phyloP scores from a whole-genome alignment of 2,113 vertebrate genomes.

The Bos taurus region DNA sequence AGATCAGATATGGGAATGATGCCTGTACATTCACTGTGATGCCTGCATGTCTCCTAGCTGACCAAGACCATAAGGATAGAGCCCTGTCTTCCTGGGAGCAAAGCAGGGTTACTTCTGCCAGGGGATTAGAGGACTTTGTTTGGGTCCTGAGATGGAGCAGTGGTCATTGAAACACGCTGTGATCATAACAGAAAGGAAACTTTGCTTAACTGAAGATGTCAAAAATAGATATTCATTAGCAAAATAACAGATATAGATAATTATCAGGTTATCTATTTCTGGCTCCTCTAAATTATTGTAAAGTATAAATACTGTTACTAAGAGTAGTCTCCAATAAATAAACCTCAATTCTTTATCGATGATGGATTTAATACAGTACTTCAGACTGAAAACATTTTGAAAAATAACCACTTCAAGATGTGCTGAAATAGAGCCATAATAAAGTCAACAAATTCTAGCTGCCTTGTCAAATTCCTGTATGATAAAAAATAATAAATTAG shows the following conservation, averaged over 20 bases:
- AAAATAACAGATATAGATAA: slow-evolving; percentile 47
- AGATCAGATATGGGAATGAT: slow-evolving; percentile 46
- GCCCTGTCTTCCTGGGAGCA: not conserved
- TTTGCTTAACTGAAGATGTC: slow-evolving; percentile 46
- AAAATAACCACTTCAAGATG: slow-evolving; percentile 49
- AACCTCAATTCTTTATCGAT: not conserved
- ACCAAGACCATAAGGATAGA: not conserved
- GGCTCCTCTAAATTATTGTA: slow-evolving; percentile 34
- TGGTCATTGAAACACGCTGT: slow-evolving; percentile 16
- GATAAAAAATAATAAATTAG: slow-evolving; percentile 33
- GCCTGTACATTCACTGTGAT: not conserved
- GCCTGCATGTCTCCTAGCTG: slow-evolving; percentile 2
- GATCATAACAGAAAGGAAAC: slow-evolving; percentile 27
- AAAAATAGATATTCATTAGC: slow-evolving; percentile 22
- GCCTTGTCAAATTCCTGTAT: not conserved
- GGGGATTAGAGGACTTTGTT: not conserved
- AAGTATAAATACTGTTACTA: slow-evolving; percentile 52
- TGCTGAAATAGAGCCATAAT: slow-evolving; percentile 12
- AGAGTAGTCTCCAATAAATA: slow-evolving; percentile 53
- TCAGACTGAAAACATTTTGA: slow-evolving; percentile 35
- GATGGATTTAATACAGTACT: slow-evolving; percentile 7
- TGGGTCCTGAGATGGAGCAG: not conserved
- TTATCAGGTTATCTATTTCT: slow-evolving; percentile 25
- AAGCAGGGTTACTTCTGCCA: not conserved
- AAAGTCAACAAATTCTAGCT: slow-evolving; percentile 32